phyloP scores from a whole-genome alignment of 1,140 invertebrate genomes.

The Nymphalis io region DNA sequence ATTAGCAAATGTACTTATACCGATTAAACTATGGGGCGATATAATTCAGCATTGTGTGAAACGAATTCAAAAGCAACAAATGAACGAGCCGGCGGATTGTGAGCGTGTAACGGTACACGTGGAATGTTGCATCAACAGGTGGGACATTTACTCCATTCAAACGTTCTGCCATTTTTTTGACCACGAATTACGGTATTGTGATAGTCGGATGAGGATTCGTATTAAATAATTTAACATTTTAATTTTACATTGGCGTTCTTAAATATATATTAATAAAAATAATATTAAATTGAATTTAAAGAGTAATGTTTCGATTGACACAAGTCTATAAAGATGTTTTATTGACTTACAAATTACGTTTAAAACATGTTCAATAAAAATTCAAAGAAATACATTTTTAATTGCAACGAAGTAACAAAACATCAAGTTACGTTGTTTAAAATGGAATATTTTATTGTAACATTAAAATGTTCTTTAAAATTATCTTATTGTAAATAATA shows the following conservation, averaged over 20 bases:
- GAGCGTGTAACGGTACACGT: slow-evolving; percentile 26
- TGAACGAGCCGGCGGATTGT: slow-evolving; percentile 16
- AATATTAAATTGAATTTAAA: no score
- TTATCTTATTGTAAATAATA: no score
- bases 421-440: neutral
- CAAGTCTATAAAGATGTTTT: no score
- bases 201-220: neutral
- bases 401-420: neutral
- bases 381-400: neutral
- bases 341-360: no score
- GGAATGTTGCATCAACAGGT: slow-evolving; percentile 34
- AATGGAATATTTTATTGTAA: neutral
- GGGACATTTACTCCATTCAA: slow-evolving; percentile 12
- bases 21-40: neutral
- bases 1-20: neutral
- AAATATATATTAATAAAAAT: neutral
- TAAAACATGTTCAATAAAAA: no score
- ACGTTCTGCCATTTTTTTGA: neutral
- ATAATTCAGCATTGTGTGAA: neutral
- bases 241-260: neutral
- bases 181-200: slow-evolving; percentile 1
- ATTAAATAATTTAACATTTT: neutral
- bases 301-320: no score
- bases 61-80: slow-evolving; percentile 5
- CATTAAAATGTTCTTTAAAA: no score